Evolutionary conservation across 1,140 invertebrate genomes (phyloP).

Genomic region (Drosophila baimaii): DNA sequence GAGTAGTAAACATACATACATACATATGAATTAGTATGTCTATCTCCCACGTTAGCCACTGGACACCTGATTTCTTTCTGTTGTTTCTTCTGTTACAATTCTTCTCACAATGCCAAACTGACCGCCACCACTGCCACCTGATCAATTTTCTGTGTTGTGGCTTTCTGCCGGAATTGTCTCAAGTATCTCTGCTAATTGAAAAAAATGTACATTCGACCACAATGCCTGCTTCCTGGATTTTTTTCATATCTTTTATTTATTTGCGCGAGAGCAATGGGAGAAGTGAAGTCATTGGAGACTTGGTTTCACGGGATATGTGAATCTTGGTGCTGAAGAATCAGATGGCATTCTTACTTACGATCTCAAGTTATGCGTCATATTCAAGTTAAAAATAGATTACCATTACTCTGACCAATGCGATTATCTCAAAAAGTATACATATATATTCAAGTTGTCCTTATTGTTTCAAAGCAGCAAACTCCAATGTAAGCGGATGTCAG

Average conservation of each 20-base stretch:
- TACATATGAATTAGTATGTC: neutral
- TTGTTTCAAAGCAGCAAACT: no score
- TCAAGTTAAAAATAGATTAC: neutral
- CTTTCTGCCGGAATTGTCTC: conserved; percentile 54
- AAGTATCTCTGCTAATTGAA: conserved; percentile 69
- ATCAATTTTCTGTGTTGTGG: conserved; percentile 62
- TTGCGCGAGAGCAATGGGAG: conserved; percentile 15
- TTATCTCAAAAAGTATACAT: neutral
- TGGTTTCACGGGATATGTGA: neutral
- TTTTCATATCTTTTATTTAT: conserved; percentile 25
- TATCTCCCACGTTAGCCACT: conserved; percentile 17
- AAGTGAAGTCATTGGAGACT: conserved; percentile 22
- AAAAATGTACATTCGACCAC: conserved; percentile 53
- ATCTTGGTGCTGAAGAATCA: conserved; percentile 3
- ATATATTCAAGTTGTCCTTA: no score
- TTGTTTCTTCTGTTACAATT: conserved; percentile 3
- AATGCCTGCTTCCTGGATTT: conserved; percentile 47
- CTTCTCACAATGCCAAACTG: conserved; percentile 29
- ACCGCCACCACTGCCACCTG: conserved; percentile 37
- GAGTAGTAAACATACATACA: neutral
- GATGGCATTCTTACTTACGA: conserved; percentile 8
- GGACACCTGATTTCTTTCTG: conserved; percentile 1
- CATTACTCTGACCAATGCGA: conserved; percentile 1
- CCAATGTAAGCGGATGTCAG: no score
- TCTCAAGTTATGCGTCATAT: conserved; percentile 6